These are phyloP conservation scores for Formicarius rufipectus DNA, from an alignment of 2,113 vertebrate genomes.

Conservation along the genomic window DNA sequence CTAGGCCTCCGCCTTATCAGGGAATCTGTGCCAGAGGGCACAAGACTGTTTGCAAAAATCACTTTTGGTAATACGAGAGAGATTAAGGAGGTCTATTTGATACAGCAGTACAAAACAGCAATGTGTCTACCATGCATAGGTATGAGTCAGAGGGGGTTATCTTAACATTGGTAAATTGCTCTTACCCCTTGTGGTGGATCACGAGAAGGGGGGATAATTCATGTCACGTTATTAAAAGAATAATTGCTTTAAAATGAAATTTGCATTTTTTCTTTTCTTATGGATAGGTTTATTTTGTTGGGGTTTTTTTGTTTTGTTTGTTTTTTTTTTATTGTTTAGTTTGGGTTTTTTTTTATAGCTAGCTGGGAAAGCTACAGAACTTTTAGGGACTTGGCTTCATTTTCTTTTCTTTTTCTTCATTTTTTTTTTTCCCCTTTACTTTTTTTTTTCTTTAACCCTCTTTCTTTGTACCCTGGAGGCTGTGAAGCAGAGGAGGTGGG, in stretches of 20 bases:
- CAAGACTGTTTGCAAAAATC: conserved; percentile 72
- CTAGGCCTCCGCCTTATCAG: conserved; percentile 68
- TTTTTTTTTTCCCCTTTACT: neutral
- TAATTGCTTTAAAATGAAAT: neutral
- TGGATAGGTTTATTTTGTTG: neutral
- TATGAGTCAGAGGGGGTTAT: conserved; percentile 25
- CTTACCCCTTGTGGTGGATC: neutral
- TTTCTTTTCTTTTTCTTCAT: neutral
- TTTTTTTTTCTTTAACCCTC: neutral
- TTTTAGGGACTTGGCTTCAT: conserved; percentile 70
- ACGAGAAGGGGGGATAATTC: neutral
- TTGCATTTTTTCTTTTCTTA: neutral
- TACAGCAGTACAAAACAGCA: conserved; percentile 55
- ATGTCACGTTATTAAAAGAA: neutral
- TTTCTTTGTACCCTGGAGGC: conserved; percentile 74
- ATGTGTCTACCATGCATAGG: conserved; percentile 21
- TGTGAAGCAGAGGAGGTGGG: neutral
- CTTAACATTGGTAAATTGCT: neutral
- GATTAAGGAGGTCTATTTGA: conserved; percentile 70
- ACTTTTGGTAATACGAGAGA: conserved; percentile 72
- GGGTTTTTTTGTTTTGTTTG: too few species aligned
- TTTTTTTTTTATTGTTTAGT: neutral
- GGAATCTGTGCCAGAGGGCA: conserved; percentile 75
- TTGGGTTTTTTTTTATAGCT: neutral
- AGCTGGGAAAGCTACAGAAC: conserved; percentile 71